A percentile compares a stretch with the other conserved stretches of the same genome.
Evolutionary conservation across 2,888 invertebrate species (phyloP).

Genomic region (Andrena haemorrhoa): DNA sequence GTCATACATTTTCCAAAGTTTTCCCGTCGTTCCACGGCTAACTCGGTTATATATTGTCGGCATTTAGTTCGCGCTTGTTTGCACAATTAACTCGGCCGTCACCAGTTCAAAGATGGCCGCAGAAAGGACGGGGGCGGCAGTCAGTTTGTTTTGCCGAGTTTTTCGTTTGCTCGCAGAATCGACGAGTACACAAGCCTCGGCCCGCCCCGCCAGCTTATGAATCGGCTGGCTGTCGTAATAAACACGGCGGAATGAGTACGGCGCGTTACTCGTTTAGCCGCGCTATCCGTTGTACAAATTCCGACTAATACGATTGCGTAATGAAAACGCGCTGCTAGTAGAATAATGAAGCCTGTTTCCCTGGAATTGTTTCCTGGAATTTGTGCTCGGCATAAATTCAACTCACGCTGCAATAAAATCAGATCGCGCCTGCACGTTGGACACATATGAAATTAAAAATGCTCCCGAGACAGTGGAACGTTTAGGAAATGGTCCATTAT

Average conservation of each 20-base stretch:
- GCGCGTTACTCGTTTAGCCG: background rate
- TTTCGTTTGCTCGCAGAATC: constrained; percentile 32
- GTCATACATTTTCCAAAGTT: constrained; percentile 8
- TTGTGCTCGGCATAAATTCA: background rate
- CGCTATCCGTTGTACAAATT: constrained; percentile 5
- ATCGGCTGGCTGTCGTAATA: constrained; percentile 22
- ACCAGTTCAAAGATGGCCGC: constrained; percentile 17
- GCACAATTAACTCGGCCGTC: constrained; percentile 27
- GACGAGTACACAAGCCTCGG: constrained; percentile 13
- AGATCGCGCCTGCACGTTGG: background rate
- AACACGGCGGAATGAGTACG: constrained; percentile 10
- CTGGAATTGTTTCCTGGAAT: background rate
- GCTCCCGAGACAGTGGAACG: no score
- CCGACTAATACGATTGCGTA: constrained; percentile 22
- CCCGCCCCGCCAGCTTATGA: constrained; percentile 17
- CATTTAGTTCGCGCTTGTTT: constrained; percentile 35
- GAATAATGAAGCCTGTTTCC: constrained; percentile 9
- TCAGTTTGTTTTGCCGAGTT: constrained; percentile 25
- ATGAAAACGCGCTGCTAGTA: background rate
- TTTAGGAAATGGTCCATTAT: no score
- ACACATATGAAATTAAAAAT: background rate
- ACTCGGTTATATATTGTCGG: constrained; percentile 20
- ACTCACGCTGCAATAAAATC: background rate
- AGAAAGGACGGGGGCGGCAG: background rate
- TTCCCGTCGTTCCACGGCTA: background rate